These are phyloP conservation scores for Apantesis nais DNA, from an alignment of 2,888 invertebrate species.

Conservation along the genomic window DNA sequence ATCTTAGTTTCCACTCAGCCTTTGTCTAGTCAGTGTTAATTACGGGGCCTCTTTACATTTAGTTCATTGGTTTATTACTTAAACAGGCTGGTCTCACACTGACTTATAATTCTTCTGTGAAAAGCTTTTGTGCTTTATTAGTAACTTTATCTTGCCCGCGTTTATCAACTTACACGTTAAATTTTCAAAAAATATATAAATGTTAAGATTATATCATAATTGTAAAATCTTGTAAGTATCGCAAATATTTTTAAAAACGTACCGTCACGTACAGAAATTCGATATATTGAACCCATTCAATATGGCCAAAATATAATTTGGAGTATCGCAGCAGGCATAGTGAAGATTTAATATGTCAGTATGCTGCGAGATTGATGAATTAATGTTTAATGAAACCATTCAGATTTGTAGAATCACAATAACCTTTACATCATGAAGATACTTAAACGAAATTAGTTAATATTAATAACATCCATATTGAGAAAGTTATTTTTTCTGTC, in stretches of 20 bases:
- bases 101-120: background rate
- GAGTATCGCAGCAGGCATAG: background rate
- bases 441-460: too few relatives aligned
- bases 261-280: background rate
- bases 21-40: too few relatives aligned
- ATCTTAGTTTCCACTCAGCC: background rate
- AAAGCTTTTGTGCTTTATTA: background rate
- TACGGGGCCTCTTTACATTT: slow-evolving; percentile 20
- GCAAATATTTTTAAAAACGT: background rate
- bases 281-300: background rate
- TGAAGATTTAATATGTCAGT: background rate
- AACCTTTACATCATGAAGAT: too few relatives aligned
- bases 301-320: background rate
- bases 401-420: background rate
- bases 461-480: too few relatives aligned
- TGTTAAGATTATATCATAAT: background rate
- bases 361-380: background rate
- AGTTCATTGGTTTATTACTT: slow-evolving; percentile 25
- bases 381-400: background rate
- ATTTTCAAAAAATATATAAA: background rate
- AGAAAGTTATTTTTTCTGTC: too few relatives aligned
- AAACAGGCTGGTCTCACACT: background rate
- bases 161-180: background rate
- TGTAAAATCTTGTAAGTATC: background rate
- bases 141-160: background rate